phyloP scores from a whole-genome alignment of 1,140 invertebrate genomes.

The Saxidomus purpurata region DNA sequence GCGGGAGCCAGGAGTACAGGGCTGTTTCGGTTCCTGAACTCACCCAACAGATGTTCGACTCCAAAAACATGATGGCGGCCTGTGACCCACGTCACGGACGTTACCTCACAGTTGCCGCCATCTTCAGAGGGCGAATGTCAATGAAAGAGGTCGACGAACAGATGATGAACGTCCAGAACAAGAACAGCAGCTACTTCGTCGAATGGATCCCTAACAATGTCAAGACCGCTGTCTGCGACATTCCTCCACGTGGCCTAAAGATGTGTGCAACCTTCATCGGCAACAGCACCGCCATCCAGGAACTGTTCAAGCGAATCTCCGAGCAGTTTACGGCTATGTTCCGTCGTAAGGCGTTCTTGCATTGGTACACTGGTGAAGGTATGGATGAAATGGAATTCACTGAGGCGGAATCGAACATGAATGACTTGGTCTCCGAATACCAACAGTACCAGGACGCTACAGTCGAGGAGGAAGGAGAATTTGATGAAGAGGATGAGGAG shows the following conservation, averaged over 20 bases:
- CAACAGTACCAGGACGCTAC: conserved; percentile 94
- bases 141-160: conserved; percentile 87
- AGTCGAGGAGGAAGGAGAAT: conserved; percentile 84
- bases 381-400: conserved; percentile 94
- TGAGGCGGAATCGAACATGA: conserved; percentile 93
- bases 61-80: conserved; percentile 92
- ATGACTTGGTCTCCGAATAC: conserved; percentile 96
- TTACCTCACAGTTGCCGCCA: conserved; percentile 93
- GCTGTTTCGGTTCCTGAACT: conserved; percentile 88
- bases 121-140: conserved; percentile 92
- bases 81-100: conserved; percentile 91
- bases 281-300: conserved; percentile 91
- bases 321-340: conserved; percentile 90
- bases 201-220: conserved; percentile 98
- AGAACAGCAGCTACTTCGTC: conserved; percentile 93
- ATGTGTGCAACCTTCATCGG: conserved; percentile 95
- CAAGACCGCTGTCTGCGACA: conserved; percentile 97
- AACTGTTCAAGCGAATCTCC: conserved; percentile 92
- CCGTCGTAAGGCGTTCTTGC: conserved; percentile 92
- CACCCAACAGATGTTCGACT: conserved; percentile 91
- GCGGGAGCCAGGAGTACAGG: conserved; percentile 87
- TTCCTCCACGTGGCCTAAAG: conserved; percentile 95
- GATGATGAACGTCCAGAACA: conserved; percentile 85
- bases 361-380: conserved; percentile 94
- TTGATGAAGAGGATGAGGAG: too few species aligned